Percentiles rank a stretch among this genome's conserved stretches.
These are phyloP conservation scores for Chauna torquata DNA, from an alignment of 2,113 vertebrate genomes.

Conservation along the genomic window DNA sequence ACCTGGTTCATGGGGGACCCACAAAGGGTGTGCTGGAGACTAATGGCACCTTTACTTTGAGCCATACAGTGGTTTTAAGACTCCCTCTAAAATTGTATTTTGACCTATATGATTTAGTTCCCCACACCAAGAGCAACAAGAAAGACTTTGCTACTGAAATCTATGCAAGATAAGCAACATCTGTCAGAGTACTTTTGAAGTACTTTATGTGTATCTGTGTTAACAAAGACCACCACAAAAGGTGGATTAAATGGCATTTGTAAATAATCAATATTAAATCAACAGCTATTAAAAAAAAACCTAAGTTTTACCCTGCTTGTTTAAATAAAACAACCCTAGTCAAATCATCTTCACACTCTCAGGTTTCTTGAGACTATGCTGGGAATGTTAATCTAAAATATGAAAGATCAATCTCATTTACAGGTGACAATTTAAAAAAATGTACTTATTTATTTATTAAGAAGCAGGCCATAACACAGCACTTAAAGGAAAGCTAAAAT, in stretches of 20 bases:
- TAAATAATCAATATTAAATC: not conserved
- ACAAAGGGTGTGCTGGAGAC: not conserved
- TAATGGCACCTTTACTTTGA: not conserved
- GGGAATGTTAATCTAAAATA: not conserved
- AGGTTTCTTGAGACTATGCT: not conserved
- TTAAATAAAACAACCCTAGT: not conserved
- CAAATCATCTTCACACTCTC: not conserved
- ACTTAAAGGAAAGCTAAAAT: slow-evolving; percentile 13
- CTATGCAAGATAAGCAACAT: not conserved
- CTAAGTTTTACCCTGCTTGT: not conserved
- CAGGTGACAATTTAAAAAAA: not conserved
- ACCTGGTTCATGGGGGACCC: not conserved
- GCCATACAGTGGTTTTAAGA: not conserved
- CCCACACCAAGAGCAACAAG: not conserved
- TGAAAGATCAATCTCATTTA: not conserved
- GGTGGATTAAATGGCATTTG: not conserved
- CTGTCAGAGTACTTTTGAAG: not conserved
- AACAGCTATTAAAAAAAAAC: not conserved
- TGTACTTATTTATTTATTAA: too few relatives aligned
- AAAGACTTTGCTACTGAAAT: not conserved
- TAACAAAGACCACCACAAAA: not conserved
- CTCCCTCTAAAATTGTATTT: not conserved
- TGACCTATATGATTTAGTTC: not conserved
- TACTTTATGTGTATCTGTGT: not conserved
- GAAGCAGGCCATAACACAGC: not conserved